Evolutionary conservation across 2,888 invertebrate genomes (phyloP).

Genomic region (Reticulitermes lucifugus): DNA sequence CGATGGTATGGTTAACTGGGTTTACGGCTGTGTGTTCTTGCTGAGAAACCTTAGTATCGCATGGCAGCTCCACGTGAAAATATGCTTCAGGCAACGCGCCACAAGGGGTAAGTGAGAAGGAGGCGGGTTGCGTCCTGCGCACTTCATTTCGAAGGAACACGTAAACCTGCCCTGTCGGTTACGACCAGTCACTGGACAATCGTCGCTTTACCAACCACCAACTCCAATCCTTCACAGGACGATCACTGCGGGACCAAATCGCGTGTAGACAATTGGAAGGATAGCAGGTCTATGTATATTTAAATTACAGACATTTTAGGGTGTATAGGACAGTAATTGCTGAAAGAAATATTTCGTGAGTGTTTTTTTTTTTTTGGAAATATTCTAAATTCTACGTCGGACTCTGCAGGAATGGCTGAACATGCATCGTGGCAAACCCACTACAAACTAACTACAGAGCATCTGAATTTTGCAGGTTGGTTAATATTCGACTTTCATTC

Average conservation of each 20-base stretch:
- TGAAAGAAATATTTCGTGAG: not conserved
- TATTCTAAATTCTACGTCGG: not conserved
- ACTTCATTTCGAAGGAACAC: not conserved
- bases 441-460: not conserved
- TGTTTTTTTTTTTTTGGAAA: not conserved
- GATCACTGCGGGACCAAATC: not conserved
- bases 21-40: not conserved
- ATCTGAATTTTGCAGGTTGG: not conserved
- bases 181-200: conserved; percentile 23
- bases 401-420: not conserved
- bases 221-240: not conserved
- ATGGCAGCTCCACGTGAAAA: conserved; percentile 33
- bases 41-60: not conserved
- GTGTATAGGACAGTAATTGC: not conserved
- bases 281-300: not conserved
- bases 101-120: not conserved
- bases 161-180: conserved; percentile 1
- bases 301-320: not conserved
- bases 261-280: not conserved
- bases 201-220: conserved; percentile 10
- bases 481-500: not conserved
- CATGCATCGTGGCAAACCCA: not conserved
- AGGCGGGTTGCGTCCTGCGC: conserved; percentile 19
- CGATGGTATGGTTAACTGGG: no score
- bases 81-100: not conserved